Conservation (phyloP, 1,140 invertebrate genomes). For the Drosophila azteca region DNA sequence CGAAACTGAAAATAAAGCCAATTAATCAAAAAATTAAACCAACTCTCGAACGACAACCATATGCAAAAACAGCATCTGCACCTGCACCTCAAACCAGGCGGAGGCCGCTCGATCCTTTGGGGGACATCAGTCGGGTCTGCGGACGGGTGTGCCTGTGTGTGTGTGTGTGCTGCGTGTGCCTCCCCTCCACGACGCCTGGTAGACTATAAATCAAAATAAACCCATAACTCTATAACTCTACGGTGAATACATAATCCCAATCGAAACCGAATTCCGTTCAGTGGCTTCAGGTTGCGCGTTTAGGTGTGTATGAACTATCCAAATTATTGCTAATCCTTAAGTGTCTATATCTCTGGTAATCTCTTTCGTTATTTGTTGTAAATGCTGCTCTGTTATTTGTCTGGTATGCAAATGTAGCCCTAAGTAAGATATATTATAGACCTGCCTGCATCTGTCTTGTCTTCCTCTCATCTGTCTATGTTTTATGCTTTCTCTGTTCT, state of each 20-base stretch:
- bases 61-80: neutral
- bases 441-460: constrained; percentile 37
- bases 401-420: constrained; percentile 16
- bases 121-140: neutral
- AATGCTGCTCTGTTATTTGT: constrained; percentile 30
- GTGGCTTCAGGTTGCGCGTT: constrained; percentile 71
- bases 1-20: constrained; percentile 35
- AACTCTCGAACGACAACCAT: constrained; percentile 17
- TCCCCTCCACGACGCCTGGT: constrained; percentile 8
- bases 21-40: constrained; percentile 25
- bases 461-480: neutral
- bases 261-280: constrained; percentile 38
- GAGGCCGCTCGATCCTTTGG: too few relatives aligned
- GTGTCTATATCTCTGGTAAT: constrained; percentile 15
- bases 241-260: constrained; percentile 45
- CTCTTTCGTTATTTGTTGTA: constrained; percentile 26
- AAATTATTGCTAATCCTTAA: constrained; percentile 42
- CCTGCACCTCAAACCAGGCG: too few relatives aligned
- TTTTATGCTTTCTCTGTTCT: constrained; percentile 19
- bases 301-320: constrained; percentile 73
- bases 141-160: constrained; percentile 14
- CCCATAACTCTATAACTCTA: constrained; percentile 61
- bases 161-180: constrained; percentile 18
- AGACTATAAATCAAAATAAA: constrained; percentile 48
- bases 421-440: constrained; percentile 8